These are phyloP conservation scores for Pristionchus fissidentatus DNA, from an alignment of 2,888 invertebrate species.

Conservation along the genomic window DNA sequence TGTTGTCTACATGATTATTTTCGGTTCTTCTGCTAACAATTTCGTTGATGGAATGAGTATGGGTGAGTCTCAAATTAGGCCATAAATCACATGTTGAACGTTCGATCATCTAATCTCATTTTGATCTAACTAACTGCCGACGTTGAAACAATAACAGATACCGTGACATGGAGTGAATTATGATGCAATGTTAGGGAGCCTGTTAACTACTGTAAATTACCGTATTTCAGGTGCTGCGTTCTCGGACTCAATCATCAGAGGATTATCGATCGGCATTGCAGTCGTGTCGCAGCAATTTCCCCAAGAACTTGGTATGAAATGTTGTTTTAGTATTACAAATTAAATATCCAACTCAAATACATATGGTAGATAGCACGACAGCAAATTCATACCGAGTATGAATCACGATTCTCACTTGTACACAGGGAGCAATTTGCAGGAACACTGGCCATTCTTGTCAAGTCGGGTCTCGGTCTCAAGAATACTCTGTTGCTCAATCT, in stretches of 20 bases:
- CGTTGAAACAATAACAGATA: too few relatives aligned
- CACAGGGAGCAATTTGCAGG: conserved; percentile 54
- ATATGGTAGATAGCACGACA: background rate
- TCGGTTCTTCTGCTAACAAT: conserved; percentile 72
- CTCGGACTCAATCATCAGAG: conserved; percentile 68
- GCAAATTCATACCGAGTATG: background rate
- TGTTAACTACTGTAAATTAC: too few relatives aligned
- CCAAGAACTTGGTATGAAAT: conserved; percentile 65
- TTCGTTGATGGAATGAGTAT: conserved; percentile 75
- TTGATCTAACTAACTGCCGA: background rate
- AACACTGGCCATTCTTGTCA: conserved; percentile 70
- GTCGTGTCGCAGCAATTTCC: conserved; percentile 74
- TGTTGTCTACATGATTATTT: conserved; percentile 74
- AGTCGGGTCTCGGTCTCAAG: conserved; percentile 70
- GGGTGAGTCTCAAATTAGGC: conserved; percentile 51
- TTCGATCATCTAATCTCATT: background rate
- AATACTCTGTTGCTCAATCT: conserved; percentile 68
- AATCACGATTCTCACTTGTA: background rate
- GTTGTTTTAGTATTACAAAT: background rate
- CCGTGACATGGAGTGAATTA: too few relatives aligned
- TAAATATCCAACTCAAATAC: background rate
- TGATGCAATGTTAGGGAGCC: background rate
- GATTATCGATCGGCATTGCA: conserved; percentile 70
- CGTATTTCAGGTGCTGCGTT: conserved; percentile 68
- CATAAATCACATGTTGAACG: too few relatives aligned